Evolutionary conservation across 1,140 invertebrate genomes (phyloP).

Genomic region (Melitaea cinxia): DNA sequence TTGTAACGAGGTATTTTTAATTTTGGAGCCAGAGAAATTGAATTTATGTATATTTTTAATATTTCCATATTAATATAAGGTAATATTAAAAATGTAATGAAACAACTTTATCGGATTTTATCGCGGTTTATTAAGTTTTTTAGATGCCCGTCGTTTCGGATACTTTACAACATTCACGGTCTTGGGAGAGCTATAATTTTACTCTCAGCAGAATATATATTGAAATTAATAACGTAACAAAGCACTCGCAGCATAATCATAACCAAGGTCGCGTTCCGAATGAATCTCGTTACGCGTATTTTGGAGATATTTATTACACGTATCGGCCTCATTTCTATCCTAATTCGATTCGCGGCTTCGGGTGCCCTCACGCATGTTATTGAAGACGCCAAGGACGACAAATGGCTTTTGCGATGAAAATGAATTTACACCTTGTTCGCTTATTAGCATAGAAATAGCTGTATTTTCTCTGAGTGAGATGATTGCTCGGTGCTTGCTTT

Average conservation of each 20-base stretch:
- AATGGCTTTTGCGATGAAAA: conserved; percentile 21
- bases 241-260: background rate
- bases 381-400: conserved; percentile 16
- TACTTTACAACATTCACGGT: no score
- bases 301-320: conserved; percentile 23
- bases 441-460: conserved; percentile 21
- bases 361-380: conserved; percentile 15
- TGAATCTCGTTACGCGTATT: conserved; percentile 19
- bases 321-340: conserved; percentile 23
- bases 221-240: background rate
- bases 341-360: conserved; percentile 15
- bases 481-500: background rate
- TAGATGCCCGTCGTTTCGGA: no score
- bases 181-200: no score
- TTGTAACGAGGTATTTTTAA: no score
- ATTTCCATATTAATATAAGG: no score
- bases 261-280: background rate
- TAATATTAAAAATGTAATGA: no score
- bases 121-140: no score
- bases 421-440: conserved; percentile 27
- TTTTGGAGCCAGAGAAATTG: no score
- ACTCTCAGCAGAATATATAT: background rate
- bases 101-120: no score
- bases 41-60: no score
- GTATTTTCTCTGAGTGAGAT: background rate